Evolutionary conservation across 2,113 vertebrate species (phyloP).

Genomic region (Tupaia tana): DNA sequence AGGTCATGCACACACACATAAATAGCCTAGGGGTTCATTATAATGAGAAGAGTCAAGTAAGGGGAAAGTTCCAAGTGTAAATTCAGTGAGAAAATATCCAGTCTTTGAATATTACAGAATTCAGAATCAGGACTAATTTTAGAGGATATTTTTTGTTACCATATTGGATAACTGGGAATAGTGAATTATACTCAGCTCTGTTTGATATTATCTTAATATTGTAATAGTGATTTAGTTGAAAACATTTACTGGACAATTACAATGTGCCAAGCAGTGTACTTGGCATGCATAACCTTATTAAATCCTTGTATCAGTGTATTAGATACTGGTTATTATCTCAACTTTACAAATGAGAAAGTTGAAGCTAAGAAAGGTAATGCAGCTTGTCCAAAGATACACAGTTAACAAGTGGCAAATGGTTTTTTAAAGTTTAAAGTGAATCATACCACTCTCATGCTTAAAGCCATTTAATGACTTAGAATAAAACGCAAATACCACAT

Average conservation of each 20-base stretch:
- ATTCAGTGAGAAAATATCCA: not conserved
- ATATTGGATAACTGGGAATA: not conserved
- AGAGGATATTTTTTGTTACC: constrained; percentile 23
- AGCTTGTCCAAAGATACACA: constrained; percentile 40
- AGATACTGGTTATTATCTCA: constrained; percentile 22
- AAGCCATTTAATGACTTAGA: not conserved
- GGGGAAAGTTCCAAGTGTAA: not conserved
- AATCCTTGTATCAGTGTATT: not conserved
- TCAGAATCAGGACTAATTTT: constrained; percentile 43
- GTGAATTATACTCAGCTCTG: constrained; percentile 28
- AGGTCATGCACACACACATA: not conserved
- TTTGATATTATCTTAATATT: constrained; percentile 17
- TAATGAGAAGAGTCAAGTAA: not conserved
- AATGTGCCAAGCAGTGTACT: not conserved
- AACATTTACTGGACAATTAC: constrained; percentile 41
- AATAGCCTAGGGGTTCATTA: not conserved
- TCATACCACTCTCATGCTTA: not conserved
- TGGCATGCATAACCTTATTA: constrained; percentile 33
- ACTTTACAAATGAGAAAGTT: constrained; percentile 20
- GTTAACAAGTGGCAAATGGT: not conserved
- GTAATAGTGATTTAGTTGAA: constrained; percentile 35
- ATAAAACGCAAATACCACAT: not conserved
- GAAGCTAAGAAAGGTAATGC: constrained; percentile 19
- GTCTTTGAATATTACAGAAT: not conserved
- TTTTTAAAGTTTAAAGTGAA: constrained; percentile 30